These are phyloP conservation scores for Drosophila simulans DNA, from an alignment of 1,140 invertebrate species.

Conservation along the genomic window DNA sequence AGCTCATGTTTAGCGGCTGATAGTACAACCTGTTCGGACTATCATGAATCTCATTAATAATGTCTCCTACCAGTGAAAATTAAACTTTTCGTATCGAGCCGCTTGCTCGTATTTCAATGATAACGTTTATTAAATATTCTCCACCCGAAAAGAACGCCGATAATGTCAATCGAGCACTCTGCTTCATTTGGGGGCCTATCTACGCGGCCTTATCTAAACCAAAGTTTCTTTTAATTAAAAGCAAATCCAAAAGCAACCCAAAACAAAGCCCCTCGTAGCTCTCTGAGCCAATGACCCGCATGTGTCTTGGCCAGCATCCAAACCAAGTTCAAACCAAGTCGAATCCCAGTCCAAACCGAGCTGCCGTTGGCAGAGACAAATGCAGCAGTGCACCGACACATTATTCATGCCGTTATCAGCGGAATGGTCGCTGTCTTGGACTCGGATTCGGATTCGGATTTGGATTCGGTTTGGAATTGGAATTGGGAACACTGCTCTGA, in stretches of 20 bases:
- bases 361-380: constrained; percentile 63
- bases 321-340: constrained; percentile 2
- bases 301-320: constrained; percentile 53
- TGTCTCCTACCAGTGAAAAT: constrained; percentile 53
- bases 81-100: constrained; percentile 48
- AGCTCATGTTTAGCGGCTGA: constrained; percentile 61
- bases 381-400: constrained; percentile 81
- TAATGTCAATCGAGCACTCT: constrained; percentile 61
- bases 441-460: constrained; percentile 24
- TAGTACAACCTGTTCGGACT: constrained; percentile 68
- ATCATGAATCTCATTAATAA: constrained; percentile 78
- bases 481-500: constrained; percentile 18
- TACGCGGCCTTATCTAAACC: constrained; percentile 70
- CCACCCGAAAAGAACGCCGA: constrained; percentile 46
- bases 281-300: constrained; percentile 76
- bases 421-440: constrained; percentile 54
- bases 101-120: constrained; percentile 71
- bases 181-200: constrained; percentile 52
- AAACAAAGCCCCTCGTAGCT: constrained; percentile 47
- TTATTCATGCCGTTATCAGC: constrained; percentile 81
- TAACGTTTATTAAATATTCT: constrained; percentile 70
- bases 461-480: constrained; percentile 12
- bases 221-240: constrained; percentile 84
- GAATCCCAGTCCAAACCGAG: constrained; percentile 2
- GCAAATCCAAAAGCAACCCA: constrained; percentile 52